phyloP scores from a whole-genome alignment of 1,140 invertebrate genomes.

The Hetaerina americana region DNA sequence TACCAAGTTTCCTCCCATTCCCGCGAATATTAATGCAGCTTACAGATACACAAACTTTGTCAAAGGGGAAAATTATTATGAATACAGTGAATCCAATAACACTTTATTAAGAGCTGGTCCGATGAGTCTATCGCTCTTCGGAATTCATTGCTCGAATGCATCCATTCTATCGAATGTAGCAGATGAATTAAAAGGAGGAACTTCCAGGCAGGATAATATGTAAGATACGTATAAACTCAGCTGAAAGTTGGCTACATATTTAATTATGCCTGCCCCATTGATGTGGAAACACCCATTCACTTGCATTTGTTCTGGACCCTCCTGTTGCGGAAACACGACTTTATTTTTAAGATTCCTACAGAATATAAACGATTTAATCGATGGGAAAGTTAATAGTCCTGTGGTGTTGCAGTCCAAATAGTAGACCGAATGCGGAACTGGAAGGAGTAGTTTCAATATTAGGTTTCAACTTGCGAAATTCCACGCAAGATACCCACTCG shows the following conservation, averaged over 20 bases:
- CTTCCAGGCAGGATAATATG: not conserved
- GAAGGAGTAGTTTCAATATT: not conserved
- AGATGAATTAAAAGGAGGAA: not conserved
- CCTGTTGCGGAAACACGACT: not conserved
- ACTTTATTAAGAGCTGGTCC: not conserved
- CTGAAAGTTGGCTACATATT: too few relatives aligned
- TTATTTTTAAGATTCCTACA: not conserved
- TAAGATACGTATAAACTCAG: not conserved
- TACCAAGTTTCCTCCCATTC: not conserved
- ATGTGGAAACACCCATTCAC: not conserved
- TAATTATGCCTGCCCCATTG: too few relatives aligned
- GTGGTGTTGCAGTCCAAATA: not conserved
- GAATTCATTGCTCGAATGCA: not conserved
- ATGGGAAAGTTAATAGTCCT: not conserved
- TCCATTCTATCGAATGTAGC: not conserved
- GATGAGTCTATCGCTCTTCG: not conserved
- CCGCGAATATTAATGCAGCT: not conserved
- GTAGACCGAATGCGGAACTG: not conserved
- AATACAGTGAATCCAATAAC: not conserved
- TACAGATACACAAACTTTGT: not conserved
- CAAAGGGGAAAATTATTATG: not conserved
- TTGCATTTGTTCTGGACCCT: not conserved
- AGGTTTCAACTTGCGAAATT: not conserved
- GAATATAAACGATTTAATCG: not conserved
- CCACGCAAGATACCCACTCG: not conserved